Evolutionary conservation across 2,888 invertebrate species (phyloP).

Genomic region (Drosophila mimetica): DNA sequence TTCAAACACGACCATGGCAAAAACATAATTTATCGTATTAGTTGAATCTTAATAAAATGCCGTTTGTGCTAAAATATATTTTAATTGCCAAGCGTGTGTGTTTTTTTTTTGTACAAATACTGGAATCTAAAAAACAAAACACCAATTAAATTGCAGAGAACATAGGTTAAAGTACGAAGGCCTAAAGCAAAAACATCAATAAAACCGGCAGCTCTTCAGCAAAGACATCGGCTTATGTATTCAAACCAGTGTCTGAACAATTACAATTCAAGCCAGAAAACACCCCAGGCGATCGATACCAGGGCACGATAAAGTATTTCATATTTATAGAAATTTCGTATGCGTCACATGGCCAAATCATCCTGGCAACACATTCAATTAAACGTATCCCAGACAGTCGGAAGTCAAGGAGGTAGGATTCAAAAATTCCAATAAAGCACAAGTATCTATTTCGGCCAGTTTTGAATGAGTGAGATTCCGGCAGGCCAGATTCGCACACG

Average conservation of each 20-base stretch:
- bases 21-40: constrained; percentile 6
- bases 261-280: constrained; percentile 22
- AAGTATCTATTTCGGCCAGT: constrained; percentile 42
- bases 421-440: constrained; percentile 55
- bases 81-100: not conserved
- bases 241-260: constrained; percentile 12
- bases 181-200: not conserved
- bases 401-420: constrained; percentile 19
- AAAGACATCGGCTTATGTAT: constrained; percentile 12
- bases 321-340: constrained; percentile 36
- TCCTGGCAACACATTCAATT: constrained; percentile 53
- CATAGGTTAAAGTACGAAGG: not conserved
- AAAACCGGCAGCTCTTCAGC: not conserved
- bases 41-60: constrained; percentile 5
- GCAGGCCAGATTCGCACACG: constrained; percentile 41
- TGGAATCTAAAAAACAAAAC: not conserved
- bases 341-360: constrained; percentile 31
- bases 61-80: not conserved
- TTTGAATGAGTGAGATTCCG: constrained; percentile 24
- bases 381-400: constrained; percentile 20
- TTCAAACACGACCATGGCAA: constrained; percentile 5
- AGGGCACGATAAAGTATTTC: constrained; percentile 13
- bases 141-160: not conserved
- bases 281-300: constrained; percentile 10
- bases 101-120: not conserved